Evolutionary conservation across 2,113 vertebrate species (phyloP).

Genomic region (Thinocorus orbignyianus): DNA sequence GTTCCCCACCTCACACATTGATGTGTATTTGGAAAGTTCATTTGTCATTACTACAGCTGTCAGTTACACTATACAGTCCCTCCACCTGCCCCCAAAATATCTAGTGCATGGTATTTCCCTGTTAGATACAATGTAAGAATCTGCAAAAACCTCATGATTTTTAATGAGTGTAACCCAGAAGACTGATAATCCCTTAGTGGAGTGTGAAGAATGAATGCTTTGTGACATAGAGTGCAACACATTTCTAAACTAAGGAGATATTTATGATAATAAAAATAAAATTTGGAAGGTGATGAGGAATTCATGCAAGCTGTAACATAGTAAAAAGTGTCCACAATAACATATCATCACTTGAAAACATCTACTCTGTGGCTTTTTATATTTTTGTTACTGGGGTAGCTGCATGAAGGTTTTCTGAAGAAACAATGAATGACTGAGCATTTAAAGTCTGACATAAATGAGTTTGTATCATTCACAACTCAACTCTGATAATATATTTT

Average conservation of each 20-base stretch:
- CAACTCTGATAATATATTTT: neutral
- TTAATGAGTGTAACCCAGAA: neutral
- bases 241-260: neutral
- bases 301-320: neutral
- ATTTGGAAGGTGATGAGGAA: neutral
- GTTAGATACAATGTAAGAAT: neutral
- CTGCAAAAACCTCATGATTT: neutral
- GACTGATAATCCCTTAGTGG: neutral
- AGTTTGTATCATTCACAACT: neutral
- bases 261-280: neutral
- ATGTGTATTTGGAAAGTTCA: neutral
- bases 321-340: neutral
- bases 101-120: neutral
- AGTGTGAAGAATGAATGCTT: neutral
- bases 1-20: neutral
- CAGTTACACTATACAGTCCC: neutral
- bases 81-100: neutral
- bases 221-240: neutral
- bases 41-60: neutral
- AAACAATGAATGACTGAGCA: neutral
- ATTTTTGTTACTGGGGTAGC: neutral
- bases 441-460: neutral
- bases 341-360: neutral
- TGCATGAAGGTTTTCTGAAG: neutral
- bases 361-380: neutral